Base-by-base conservation (phyloP, 2,888 invertebrate genomes). In the Tromatobia lineatoria region DNA sequence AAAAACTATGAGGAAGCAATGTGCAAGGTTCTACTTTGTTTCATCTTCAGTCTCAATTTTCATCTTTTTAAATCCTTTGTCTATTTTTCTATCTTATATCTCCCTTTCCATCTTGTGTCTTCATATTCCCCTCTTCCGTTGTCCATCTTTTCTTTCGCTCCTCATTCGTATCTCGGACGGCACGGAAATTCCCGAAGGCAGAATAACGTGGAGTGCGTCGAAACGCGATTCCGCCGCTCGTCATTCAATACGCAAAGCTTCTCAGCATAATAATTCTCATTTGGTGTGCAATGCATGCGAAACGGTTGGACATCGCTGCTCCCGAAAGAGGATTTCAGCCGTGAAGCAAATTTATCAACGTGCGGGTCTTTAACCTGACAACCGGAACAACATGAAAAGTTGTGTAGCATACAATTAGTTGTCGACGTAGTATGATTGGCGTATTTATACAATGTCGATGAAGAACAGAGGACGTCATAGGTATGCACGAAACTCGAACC, bases 91-190 rank as follows among this genome's bases (percentile, higher is more conserved):
- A 87, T 85, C 86, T 80, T 67, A 6, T 52, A 25, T 38, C 34
- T 8, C 8, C 86, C 82, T 85, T 83, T 42, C 18, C 61, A 54
- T 18, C 50, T n/a, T 38, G 1, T 10, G 38, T 38, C 38, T 10
- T 10, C 10, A 1, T 38, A 10, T 18, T 67, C 54, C 73, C 70
- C 81, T 87, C 87, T 85, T 25, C 13, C 20, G 20, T 11, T 50
- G 23, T 20, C 34, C 52, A 29, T 54, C 67, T 52, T 38, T 69
- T 42, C 20, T 23, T 23, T 15, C 7, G 64, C 42, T 78, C 57
- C 57, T 57, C 59, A 23, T 85, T 86, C 81, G 85, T 83, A 85
- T 86, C 85, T 82, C 54, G 74, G 76, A 77, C 86, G 82, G 83
- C 86, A 82, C 83, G 87, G 52, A 70, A 45, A 79, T 71, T 79